These are phyloP conservation scores for Spilosoma lubricipeda DNA, from an alignment of 2,888 invertebrate species.

Conservation along the genomic window DNA sequence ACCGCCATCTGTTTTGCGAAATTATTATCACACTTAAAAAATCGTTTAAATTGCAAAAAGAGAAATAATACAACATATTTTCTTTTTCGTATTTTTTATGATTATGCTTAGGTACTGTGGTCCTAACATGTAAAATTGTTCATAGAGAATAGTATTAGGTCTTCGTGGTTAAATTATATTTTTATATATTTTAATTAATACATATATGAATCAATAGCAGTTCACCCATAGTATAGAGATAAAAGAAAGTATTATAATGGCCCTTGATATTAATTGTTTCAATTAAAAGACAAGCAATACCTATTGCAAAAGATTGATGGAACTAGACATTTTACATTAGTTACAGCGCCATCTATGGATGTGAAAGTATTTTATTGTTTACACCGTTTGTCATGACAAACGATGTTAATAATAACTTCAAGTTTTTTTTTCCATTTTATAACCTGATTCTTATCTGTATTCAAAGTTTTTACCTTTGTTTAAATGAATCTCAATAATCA, in stretches of 20 bases:
- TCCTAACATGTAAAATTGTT: too few relatives aligned
- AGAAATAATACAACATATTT: too few relatives aligned
- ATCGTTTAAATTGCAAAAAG: too few relatives aligned
- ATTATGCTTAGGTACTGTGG: background rate
- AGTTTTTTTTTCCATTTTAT: background rate
- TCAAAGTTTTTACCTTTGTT: background rate
- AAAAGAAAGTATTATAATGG: background rate
- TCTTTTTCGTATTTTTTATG: background rate
- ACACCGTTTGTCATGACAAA: too few relatives aligned
- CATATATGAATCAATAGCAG: background rate
- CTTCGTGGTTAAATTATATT: too few relatives aligned
- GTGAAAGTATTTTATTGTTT: background rate
- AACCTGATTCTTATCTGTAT: background rate
- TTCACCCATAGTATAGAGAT: background rate
- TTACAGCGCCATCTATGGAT: background rate
- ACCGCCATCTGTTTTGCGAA: background rate
- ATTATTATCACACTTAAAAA: background rate
- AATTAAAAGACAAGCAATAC: background rate
- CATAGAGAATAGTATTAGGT: too few relatives aligned
- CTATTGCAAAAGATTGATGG: background rate
- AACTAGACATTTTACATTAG: background rate
- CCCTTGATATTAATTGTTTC: background rate
- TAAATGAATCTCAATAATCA: background rate
- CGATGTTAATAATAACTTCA: background rate
- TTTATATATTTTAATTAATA: too few relatives aligned